These are phyloP conservation scores for Atethmia centrago DNA, from an alignment of 2,888 invertebrate genomes.

Conservation along the genomic window DNA sequence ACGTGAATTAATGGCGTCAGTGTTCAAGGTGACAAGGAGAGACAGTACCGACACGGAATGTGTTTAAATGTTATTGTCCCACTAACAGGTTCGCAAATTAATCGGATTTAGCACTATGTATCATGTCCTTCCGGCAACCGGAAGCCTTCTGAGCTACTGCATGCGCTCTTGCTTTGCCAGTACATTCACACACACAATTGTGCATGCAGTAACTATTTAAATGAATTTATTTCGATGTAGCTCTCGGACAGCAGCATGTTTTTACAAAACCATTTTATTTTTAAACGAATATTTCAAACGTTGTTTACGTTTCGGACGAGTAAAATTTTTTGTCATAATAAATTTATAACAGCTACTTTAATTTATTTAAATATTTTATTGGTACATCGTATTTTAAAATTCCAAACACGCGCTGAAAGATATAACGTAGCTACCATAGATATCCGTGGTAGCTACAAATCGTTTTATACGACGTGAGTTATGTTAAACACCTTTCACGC, in stretches of 20 bases:
- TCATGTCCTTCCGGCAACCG: conserved; percentile 76
- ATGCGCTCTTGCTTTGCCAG: conserved; percentile 57
- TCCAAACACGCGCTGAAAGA: conserved; percentile 32
- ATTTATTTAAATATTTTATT: conserved; percentile 38
- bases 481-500: conserved; percentile 53
- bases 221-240: not conserved
- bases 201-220: conserved; percentile 25
- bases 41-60: conserved; percentile 77
- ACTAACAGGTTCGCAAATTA: conserved; percentile 83
- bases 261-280: conserved; percentile 10
- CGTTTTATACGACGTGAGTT: conserved; percentile 54
- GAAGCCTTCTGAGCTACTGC: conserved; percentile 69
- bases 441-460: no score
- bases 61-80: conserved; percentile 83
- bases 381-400: conserved; percentile 39
- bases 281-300: conserved; percentile 36
- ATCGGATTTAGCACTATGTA: conserved; percentile 83
- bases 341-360: conserved; percentile 49
- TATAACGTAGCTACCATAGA: conserved; percentile 28
- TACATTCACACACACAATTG: conserved; percentile 65
- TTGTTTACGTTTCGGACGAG: conserved; percentile 16
- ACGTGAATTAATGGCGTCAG: conserved; percentile 74
- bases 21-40: conserved; percentile 72
- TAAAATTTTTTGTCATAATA: conserved; percentile 33
- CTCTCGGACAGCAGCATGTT: not conserved